Evolutionary conservation across 2,888 invertebrate species (phyloP).

Genomic region (Callyntrura sp.): DNA sequence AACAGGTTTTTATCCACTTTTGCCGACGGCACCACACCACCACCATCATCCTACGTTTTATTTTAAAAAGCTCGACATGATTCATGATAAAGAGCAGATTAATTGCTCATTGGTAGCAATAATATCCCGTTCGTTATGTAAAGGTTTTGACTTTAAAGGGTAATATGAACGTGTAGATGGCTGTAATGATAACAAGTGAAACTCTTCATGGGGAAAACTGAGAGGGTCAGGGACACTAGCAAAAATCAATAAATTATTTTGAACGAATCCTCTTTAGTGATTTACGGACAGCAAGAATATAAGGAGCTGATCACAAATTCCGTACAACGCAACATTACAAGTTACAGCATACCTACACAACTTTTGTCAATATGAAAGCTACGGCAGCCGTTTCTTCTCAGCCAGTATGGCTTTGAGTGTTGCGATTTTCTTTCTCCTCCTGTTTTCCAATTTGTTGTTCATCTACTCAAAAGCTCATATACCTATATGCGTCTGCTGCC

Average conservation of each 20-base stretch:
- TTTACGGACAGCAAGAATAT: background rate
- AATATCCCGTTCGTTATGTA: constrained; percentile 59
- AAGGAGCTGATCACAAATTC: background rate
- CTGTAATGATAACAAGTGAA: constrained; percentile 44
- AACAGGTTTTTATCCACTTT: constrained; percentile 70
- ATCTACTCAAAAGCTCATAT: background rate
- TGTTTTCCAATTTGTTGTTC: constrained; percentile 2
- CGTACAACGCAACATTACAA: no score
- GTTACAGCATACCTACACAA: no score
- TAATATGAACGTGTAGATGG: background rate
- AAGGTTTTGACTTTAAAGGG: constrained; percentile 34
- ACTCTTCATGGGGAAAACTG: background rate
- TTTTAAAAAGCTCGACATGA: constrained; percentile 18
- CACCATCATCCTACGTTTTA: constrained; percentile 33
- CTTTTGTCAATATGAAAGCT: no score
- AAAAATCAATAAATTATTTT: constrained; percentile 7
- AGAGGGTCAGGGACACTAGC: background rate
- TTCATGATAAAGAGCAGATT: constrained; percentile 71
- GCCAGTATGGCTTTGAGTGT: background rate
- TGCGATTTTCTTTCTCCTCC: constrained; percentile 26
- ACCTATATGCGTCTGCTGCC: background rate
- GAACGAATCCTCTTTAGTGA: background rate
- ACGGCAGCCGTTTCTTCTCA: no score
- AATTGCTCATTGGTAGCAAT: constrained; percentile 56
- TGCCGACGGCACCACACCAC: constrained; percentile 62